phyloP scores from a whole-genome alignment of 2,888 invertebrate species.

The Beris morrisii region DNA sequence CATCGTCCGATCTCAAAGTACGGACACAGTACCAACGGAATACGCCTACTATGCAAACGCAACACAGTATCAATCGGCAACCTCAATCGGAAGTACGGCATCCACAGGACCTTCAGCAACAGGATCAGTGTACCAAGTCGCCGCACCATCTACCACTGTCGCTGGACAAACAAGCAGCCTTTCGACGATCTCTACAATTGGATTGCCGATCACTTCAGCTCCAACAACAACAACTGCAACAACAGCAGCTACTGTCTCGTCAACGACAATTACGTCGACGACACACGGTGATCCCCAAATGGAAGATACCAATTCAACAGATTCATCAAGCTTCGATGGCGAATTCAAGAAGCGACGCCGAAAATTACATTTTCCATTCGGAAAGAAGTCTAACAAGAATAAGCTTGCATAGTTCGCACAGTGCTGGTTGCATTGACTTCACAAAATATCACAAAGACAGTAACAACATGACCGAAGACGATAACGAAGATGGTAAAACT shows the following conservation, averaged over 20 bases:
- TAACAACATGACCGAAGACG: too few relatives aligned
- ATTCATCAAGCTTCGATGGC: slow-evolving; percentile 42
- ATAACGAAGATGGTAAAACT: too few relatives aligned
- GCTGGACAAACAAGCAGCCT: not conserved
- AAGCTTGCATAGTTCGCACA: slow-evolving; percentile 44
- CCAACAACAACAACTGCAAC: slow-evolving; percentile 27
- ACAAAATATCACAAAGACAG: slow-evolving; percentile 15
- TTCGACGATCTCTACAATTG: not conserved
- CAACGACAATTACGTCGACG: slow-evolving; percentile 37
- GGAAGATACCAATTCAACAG: slow-evolving; percentile 42
- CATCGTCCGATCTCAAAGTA: slow-evolving; percentile 51
- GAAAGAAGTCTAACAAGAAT: slow-evolving; percentile 45
- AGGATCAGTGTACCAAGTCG: not conserved
- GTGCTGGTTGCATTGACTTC: slow-evolving; percentile 40
- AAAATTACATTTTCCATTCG: slow-evolving; percentile 46
- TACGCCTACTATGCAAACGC: slow-evolving; percentile 32
- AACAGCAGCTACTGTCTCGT: slow-evolving; percentile 29
- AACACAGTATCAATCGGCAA: slow-evolving; percentile 32
- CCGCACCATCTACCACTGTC: not conserved
- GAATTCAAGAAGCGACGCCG: slow-evolving; percentile 45
- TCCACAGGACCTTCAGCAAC: slow-evolving; percentile 1
- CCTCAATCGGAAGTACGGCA: slow-evolving; percentile 20
- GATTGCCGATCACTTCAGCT: slow-evolving; percentile 7
- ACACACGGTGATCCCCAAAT: slow-evolving; percentile 41
- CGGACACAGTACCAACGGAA: slow-evolving; percentile 50